Evolutionary conservation across 2,113 vertebrate genomes (phyloP).

Genomic region (Macrotis lagotis): DNA sequence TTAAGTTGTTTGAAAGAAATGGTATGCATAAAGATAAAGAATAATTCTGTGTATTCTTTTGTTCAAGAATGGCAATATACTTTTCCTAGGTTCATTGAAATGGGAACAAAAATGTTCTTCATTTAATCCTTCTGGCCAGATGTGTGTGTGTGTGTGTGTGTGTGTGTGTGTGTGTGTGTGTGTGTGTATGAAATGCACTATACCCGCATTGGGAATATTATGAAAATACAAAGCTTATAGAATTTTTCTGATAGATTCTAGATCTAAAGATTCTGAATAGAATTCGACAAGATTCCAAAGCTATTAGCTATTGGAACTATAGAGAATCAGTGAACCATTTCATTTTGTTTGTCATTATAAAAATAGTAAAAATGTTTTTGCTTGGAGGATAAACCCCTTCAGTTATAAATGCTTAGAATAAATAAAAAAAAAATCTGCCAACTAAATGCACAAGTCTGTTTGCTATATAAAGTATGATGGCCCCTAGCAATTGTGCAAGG

Average conservation of each 20-base stretch:
- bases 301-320: background rate
- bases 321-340: background rate
- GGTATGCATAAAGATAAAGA: background rate
- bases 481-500: conserved; percentile 55
- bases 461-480: conserved; percentile 54
- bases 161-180: no score
- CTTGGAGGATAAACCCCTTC: conserved; percentile 12
- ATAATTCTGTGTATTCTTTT: background rate
- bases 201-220: background rate
- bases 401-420: conserved; percentile 46
- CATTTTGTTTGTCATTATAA: conserved; percentile 5
- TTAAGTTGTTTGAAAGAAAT: conserved; percentile 31
- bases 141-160: no score
- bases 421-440: conserved; percentile 47
- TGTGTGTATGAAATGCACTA: no score
- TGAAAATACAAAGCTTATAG: background rate
- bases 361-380: conserved; percentile 44
- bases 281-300: conserved; percentile 1
- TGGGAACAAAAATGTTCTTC: background rate
- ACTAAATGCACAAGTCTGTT: conserved; percentile 49
- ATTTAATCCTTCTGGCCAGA: background rate
- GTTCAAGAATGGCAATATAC: background rate
- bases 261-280: conserved; percentile 31
- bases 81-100: conserved; percentile 21
- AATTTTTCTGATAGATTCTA: conserved; percentile 32